Conservation (phyloP, 2,888 invertebrate species). For the Theretra japonica region DNA sequence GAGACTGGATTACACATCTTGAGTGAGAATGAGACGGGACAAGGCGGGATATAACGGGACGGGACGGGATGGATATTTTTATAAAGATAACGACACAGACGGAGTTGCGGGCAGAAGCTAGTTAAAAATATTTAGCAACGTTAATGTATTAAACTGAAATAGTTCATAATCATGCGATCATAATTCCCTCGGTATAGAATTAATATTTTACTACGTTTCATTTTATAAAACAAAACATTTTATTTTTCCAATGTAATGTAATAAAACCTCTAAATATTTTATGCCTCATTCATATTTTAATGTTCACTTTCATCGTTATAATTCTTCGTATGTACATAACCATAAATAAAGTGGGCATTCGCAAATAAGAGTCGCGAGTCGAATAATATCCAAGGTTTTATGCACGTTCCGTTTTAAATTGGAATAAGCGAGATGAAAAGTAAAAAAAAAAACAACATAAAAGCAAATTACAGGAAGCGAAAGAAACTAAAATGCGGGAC, state of each 20-base stretch:
- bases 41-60: too few species aligned
- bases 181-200: neutral
- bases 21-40: too few species aligned
- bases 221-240: neutral
- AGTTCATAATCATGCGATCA: neutral
- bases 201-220: neutral
- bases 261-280: neutral
- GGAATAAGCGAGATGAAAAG: slow-evolving; percentile 67
- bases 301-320: slow-evolving; percentile 4
- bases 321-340: neutral
- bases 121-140: too few species aligned
- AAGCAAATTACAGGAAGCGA: slow-evolving; percentile 74
- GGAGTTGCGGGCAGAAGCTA: too few species aligned
- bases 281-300: neutral
- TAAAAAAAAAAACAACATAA: slow-evolving; percentile 61
- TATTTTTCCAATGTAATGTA: neutral
- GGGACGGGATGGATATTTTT: too few species aligned
- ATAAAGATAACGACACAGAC: too few species aligned
- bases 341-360: slow-evolving; percentile 32
- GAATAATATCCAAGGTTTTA: slow-evolving; percentile 53
- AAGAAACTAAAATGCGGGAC: slow-evolving; percentile 71
- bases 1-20: too few species aligned
- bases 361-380: slow-evolving; percentile 42
- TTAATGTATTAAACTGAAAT: neutral
- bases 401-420: slow-evolving; percentile 68